Percentiles rank a stretch among this genome's conserved stretches.
phyloP scores from a whole-genome alignment of 2,888 invertebrate genomes.

The Tiphia femorata region DNA sequence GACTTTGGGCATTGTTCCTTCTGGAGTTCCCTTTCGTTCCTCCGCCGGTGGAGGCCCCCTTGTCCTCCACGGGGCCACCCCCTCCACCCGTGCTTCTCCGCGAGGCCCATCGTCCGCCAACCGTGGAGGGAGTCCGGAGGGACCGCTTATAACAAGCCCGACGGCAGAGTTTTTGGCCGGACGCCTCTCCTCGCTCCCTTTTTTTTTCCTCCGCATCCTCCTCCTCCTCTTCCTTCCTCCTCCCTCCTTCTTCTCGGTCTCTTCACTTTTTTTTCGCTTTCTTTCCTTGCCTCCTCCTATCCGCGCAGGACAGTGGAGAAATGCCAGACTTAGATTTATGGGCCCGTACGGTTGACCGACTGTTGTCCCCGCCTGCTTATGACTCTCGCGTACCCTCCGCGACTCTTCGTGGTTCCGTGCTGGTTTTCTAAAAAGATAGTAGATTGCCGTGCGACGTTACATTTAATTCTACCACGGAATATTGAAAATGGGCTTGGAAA shows the following conservation, averaged over 20 bases:
- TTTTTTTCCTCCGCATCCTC: conserved; percentile 6
- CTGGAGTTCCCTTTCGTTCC: conserved; percentile 40
- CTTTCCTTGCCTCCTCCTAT: conserved; percentile 29
- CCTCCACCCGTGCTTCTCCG: conserved; percentile 16
- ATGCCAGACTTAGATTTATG: conserved; percentile 64
- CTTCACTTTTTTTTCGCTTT: conserved; percentile 38
- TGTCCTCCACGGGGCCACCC: conserved; percentile 12
- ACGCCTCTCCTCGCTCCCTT: conserved; percentile 49
- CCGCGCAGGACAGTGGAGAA: conserved; percentile 58
- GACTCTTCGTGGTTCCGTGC: no score
- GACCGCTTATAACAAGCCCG: conserved; percentile 61
- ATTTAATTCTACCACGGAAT: no score
- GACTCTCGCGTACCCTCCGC: conserved; percentile 22
- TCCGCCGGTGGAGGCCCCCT: conserved; percentile 33
- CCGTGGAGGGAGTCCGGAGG: no score
- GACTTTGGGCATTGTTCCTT: conserved; percentile 67
- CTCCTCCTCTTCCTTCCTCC: conserved; percentile 22
- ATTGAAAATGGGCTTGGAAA: no score
- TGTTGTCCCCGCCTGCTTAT: conserved; percentile 60
- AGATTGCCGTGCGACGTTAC: no score
- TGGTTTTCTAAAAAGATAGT: no score
- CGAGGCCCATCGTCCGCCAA: no score
- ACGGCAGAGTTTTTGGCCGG: conserved; percentile 53
- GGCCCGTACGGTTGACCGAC: conserved; percentile 65
- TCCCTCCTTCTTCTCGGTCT: conserved; percentile 8